Conservation (phyloP, 2,113 vertebrate species). For the Pitta sordida region DNA sequence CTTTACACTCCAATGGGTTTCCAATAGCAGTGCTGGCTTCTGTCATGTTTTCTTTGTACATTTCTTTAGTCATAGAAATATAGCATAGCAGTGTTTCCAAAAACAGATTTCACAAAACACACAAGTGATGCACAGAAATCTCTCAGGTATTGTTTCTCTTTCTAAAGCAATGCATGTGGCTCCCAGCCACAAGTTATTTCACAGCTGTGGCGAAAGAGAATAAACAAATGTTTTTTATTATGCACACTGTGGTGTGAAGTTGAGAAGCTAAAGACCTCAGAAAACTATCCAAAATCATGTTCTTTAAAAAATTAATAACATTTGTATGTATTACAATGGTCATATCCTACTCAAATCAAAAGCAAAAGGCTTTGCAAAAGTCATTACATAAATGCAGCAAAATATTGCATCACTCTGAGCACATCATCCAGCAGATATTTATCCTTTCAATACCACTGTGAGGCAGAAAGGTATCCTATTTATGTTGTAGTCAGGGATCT, state of each 20-base stretch:
- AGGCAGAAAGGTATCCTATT: background rate
- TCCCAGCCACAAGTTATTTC: constrained; percentile 22
- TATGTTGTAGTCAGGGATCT: background rate
- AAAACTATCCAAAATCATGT: background rate
- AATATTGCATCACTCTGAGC: background rate
- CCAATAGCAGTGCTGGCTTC: background rate
- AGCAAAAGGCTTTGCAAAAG: background rate
- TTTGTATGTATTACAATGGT: background rate
- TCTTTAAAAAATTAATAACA: background rate
- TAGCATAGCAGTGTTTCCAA: background rate
- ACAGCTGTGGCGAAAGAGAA: background rate
- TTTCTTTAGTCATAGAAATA: constrained; percentile 7
- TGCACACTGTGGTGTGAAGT: background rate
- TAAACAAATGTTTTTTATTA: too few species aligned
- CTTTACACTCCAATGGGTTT: background rate
- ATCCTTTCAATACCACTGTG: background rate
- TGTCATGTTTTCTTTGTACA: background rate
- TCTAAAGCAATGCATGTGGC: background rate
- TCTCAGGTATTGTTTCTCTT: background rate
- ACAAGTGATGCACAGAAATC: constrained; percentile 11
- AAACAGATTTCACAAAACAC: constrained; percentile 26
- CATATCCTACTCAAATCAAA: background rate
- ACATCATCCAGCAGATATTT: background rate
- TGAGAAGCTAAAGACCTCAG: background rate
- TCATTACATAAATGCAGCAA: background rate